phyloP scores from a whole-genome alignment of 2,113 vertebrate genomes.

The Orthochromis malagaraziensis region DNA sequence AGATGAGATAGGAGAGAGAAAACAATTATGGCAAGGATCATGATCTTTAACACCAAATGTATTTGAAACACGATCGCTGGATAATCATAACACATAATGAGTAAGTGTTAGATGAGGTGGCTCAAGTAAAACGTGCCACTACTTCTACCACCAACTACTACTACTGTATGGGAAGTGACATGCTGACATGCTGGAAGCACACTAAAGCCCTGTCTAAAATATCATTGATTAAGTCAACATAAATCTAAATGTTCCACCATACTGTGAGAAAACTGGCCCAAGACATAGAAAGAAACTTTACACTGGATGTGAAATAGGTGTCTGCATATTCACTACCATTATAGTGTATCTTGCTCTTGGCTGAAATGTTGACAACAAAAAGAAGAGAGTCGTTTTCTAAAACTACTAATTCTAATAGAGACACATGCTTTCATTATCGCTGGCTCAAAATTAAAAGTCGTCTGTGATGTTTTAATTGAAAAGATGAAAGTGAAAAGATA shows the following conservation, averaged over 20 bases:
- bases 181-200: background rate
- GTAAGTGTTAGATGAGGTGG: background rate
- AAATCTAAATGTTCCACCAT: background rate
- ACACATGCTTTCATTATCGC: background rate
- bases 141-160: background rate
- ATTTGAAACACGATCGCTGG: background rate
- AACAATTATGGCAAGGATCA: background rate
- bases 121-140: background rate
- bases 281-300: background rate
- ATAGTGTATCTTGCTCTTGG: background rate
- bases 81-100: background rate
- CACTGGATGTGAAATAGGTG: background rate
- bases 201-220: background rate
- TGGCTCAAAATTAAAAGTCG: background rate
- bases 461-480: background rate
- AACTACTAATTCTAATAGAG: background rate
- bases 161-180: background rate
- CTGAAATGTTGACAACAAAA: background rate
- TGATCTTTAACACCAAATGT: background rate
- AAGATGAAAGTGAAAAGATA: background rate
- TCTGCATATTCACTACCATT: background rate
- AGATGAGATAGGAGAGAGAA: background rate
- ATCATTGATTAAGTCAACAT: background rate
- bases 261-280: background rate
- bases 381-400: background rate